Percentiles rank a stretch among this genome's conserved stretches.
Conservation (phyloP, 2,113 vertebrate species). For the Cnemophilus loriae region DNA sequence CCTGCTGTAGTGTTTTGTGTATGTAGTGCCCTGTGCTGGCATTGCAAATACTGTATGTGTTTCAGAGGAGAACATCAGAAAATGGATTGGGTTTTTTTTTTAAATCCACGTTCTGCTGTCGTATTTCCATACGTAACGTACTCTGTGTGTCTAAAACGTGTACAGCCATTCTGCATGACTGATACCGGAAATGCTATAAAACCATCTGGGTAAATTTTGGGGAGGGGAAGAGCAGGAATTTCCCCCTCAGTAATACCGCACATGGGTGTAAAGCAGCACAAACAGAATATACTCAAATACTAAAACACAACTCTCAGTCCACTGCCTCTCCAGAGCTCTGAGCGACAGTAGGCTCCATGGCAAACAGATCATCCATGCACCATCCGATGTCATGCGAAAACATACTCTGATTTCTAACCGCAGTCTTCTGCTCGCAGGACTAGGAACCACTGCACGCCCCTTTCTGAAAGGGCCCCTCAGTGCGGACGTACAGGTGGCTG, state of each 20-base stretch:
- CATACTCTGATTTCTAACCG: constrained; percentile 42
- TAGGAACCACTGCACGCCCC: constrained; percentile 49
- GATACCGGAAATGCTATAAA: not conserved
- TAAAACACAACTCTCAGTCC: not conserved
- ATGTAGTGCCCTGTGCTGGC: constrained; percentile 58
- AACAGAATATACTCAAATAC: constrained; percentile 47
- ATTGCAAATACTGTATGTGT: constrained; percentile 41
- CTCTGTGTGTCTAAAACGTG: constrained; percentile 45
- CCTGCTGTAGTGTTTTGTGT: constrained; percentile 59
- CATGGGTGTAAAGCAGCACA: not conserved
- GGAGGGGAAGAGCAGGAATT: not conserved
- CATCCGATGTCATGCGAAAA: constrained; percentile 16
- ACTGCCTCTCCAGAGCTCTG: constrained; percentile 33
- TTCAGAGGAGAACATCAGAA: constrained; percentile 48
- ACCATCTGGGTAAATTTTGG: not conserved
- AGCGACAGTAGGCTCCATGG: constrained; percentile 10
- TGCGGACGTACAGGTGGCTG: constrained; percentile 24
- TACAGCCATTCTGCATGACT: constrained; percentile 39
- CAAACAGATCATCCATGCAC: constrained; percentile 24
- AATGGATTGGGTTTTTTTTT: constrained; percentile 30
- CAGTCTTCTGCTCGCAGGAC: constrained; percentile 64
- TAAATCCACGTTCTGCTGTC: constrained; percentile 51
- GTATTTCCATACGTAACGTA: constrained; percentile 35
- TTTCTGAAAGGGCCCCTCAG: constrained; percentile 37
- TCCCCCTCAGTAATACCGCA: not conserved